Evolutionary conservation across 2,797 vertebrate species (phyloP).

Genomic region (Micrastur ruficollis): DNA sequence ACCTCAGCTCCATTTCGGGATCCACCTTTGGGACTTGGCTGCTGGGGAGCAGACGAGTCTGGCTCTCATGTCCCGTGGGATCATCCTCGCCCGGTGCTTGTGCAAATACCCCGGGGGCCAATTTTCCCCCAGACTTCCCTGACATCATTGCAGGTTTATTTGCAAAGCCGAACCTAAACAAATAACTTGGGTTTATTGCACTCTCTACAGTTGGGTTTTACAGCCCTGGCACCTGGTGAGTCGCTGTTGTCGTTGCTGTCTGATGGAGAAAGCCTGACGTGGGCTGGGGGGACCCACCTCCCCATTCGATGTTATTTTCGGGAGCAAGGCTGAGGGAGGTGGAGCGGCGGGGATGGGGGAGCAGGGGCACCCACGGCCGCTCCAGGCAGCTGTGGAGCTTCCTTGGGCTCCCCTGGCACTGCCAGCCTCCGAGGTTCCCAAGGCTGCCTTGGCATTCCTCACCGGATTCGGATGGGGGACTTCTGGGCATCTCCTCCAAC

Average conservation of each 20-base stretch:
- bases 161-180: neutral
- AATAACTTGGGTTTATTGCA: neutral
- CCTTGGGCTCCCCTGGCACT: neutral
- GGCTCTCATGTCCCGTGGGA: fast-evolving
- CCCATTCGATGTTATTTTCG: neutral
- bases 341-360: neutral
- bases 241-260: fast-evolving
- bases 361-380: fast-evolving
- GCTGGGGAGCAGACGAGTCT: fast-evolving
- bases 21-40: neutral
- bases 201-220: neutral
- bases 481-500: fast-evolving
- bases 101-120: neutral
- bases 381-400: neutral
- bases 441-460: neutral
- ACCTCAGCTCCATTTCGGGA: neutral
- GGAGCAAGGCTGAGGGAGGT: neutral
- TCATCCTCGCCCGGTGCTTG: neutral
- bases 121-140: neutral
- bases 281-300: neutral
- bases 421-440: no score
- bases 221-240: neutral
- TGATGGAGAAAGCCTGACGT: fast-evolving
- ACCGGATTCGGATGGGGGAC: neutral
- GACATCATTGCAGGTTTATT: neutral